Evolutionary conservation across 2,888 invertebrate species (phyloP).

Genomic region (Phyllotreta cruciferae): DNA sequence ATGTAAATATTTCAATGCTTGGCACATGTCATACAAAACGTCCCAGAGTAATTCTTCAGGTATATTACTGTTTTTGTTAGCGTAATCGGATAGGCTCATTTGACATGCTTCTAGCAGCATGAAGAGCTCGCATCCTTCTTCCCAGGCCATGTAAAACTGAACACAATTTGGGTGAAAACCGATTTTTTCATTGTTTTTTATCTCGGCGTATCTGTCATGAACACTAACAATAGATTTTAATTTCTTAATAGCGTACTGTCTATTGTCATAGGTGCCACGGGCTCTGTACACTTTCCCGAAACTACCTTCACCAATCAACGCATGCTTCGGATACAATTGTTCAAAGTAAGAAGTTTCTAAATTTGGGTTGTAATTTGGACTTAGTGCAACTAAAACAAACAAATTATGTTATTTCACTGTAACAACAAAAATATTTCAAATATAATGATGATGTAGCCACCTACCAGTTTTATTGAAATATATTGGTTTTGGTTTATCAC

Average conservation of each 20-base stretch:
- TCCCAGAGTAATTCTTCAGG: slow-evolving; percentile 71
- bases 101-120: slow-evolving; percentile 76
- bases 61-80: slow-evolving; percentile 65
- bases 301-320: slow-evolving; percentile 74
- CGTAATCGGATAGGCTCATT: slow-evolving; percentile 67
- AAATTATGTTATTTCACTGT: background rate
- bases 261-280: slow-evolving; percentile 69
- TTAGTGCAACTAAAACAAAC: slow-evolving; percentile 42
- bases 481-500: slow-evolving; percentile 41
- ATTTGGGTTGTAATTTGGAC: slow-evolving; percentile 57
- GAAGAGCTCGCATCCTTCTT: slow-evolving; percentile 71
- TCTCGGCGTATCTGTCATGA: slow-evolving; percentile 68
- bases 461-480: slow-evolving; percentile 44
- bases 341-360: slow-evolving; percentile 66
- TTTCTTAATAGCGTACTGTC: slow-evolving; percentile 75
- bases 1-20: slow-evolving; percentile 74
- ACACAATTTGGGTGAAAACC: slow-evolving; percentile 73
- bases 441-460: slow-evolving; percentile 7
- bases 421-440: background rate
- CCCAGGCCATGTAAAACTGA: slow-evolving; percentile 74
- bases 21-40: slow-evolving; percentile 69
- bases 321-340: slow-evolving; percentile 69
- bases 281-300: slow-evolving; percentile 79
- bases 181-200: slow-evolving; percentile 72
- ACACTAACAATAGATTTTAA: slow-evolving; percentile 67